Base-by-base conservation (phyloP, 2,888 invertebrate species). In the Belgica antarctica region DNA sequence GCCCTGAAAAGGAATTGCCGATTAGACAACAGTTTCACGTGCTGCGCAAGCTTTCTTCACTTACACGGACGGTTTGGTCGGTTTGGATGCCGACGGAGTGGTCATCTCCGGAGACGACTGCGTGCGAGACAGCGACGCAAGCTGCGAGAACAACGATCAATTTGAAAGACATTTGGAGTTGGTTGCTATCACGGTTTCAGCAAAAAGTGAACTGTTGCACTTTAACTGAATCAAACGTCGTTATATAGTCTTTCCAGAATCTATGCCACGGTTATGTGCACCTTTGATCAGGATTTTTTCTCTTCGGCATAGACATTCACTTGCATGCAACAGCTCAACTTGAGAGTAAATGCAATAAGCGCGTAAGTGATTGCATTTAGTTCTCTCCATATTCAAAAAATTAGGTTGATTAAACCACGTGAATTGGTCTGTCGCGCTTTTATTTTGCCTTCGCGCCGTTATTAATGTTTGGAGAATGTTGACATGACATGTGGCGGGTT, bases 1-100 rank as follows among this genome's bases (percentile, higher is more conserved):
- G 10, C 80, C 80, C 76, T 79, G 2, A 1, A 63, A 46, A 24
- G 7, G 24, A 28, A 52, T n/a, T 8, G 22, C 27, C 22, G 34
- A 19, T 52, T 12, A 68, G n/a, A 19, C 27, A 36, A 52, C 22
- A 52, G 7, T 22, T 52, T 41, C 15, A 41, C 47, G 4, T 22
- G 10, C 36, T 10, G 12, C 1, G 4, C 3, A 41, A 7, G 15
- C 17, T 5, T 52, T 12, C 8, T 59, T 59, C 12, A 25, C 59
- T 59, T 59, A 59, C 59, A 19, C 68, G 17, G 57, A 68, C 25
- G 19, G 52, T 57, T 68, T 68, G 68, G 12, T 57, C 68, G 15
- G 27, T 28, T 68, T 68, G 68, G 12, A 68, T 57, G 7, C 68
- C 68, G n/a, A 68, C 68, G 31, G 68, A 68, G 24, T 31, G 28